A percentile compares a stretch with the other conserved stretches of the same genome.
Conservation (phyloP, 2,797 vertebrate species). For the Spea hammondii region DNA sequence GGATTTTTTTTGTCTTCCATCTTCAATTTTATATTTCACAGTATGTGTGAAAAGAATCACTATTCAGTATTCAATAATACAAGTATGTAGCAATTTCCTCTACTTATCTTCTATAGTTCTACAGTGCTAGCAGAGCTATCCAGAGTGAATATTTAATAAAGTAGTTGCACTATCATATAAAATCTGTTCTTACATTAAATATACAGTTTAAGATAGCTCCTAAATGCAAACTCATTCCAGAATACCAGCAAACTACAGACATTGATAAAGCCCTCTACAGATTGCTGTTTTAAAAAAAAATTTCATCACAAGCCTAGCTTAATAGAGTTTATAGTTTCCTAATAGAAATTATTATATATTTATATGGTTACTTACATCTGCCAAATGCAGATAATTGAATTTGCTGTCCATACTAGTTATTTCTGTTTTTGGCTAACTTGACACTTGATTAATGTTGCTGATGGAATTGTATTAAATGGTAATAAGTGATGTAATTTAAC, state of each 20-base stretch:
- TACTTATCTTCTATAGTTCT: no score
- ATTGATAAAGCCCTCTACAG: slow-evolving; percentile 15
- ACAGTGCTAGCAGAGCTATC: background rate
- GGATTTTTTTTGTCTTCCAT: no score
- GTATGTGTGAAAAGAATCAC: no score
- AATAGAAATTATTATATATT: slow-evolving; percentile 36
- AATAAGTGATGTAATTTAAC: no score
- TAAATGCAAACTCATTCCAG: slow-evolving; percentile 34
- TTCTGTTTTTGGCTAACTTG: no score
- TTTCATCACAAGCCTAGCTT: slow-evolving; percentile 27
- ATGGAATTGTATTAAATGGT: no score
- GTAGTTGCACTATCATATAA: background rate
- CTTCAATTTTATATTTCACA: no score
- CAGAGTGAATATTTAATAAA: background rate
- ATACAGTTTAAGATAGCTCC: slow-evolving; percentile 5
- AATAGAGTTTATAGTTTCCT: slow-evolving; percentile 34
- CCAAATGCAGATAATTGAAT: slow-evolving; percentile 32
- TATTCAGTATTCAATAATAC: no score
- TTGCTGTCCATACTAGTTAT: slow-evolving; percentile 23
- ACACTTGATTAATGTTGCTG: no score
- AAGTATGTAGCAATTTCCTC: no score
- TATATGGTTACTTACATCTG: slow-evolving; percentile 43
- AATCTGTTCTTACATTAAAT: background rate
- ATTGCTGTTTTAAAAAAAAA: slow-evolving; percentile 29
- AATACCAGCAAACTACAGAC: slow-evolving; percentile 24